A percentile compares a stretch with the other conserved stretches of the same genome.
Evolutionary conservation across 2,888 invertebrate species (phyloP).

Genomic region (Proisotoma minuta): DNA sequence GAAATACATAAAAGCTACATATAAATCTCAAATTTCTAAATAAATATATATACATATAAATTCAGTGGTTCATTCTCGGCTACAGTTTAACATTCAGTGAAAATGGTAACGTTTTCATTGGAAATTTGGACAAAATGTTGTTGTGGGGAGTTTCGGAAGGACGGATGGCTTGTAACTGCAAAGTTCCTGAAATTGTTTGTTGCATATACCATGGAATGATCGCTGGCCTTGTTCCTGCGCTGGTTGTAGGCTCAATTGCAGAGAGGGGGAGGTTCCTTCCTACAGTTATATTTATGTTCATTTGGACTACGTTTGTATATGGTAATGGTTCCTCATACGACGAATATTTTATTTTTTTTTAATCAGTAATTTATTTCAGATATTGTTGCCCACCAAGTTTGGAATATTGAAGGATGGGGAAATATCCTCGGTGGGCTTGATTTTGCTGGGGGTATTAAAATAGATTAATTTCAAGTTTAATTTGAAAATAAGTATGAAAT

Average conservation of each 20-base stretch:
- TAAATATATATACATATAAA: background rate
- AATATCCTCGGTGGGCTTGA: conserved; percentile 23
- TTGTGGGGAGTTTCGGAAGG: conserved; percentile 26
- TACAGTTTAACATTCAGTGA: conserved; percentile 36
- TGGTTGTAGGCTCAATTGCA: conserved; percentile 41
- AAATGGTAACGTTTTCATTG: conserved; percentile 23
- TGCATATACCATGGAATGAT: conserved; percentile 42
- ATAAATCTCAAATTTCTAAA: background rate
- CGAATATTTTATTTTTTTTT: no score
- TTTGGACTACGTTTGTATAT: conserved; percentile 40
- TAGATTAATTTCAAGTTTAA: no score
- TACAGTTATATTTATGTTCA: conserved; percentile 32
- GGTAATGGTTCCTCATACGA: no score
- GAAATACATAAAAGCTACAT: background rate
- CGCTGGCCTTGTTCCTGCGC: conserved; percentile 39
- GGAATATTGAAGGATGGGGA: conserved; percentile 20
- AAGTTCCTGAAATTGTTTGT: conserved; percentile 40
- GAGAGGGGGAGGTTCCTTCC: conserved; percentile 41
- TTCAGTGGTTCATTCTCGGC: conserved; percentile 42
- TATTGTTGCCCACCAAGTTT: conserved; percentile 30
- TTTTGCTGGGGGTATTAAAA: conserved; percentile 35
- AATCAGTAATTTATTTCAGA: no score
- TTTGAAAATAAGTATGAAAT: no score
- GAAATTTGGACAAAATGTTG: conserved; percentile 30
- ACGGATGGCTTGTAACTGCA: conserved; percentile 10